Conservation (phyloP, 2,113 vertebrate genomes). For the Rhagologus leucostigma region DNA sequence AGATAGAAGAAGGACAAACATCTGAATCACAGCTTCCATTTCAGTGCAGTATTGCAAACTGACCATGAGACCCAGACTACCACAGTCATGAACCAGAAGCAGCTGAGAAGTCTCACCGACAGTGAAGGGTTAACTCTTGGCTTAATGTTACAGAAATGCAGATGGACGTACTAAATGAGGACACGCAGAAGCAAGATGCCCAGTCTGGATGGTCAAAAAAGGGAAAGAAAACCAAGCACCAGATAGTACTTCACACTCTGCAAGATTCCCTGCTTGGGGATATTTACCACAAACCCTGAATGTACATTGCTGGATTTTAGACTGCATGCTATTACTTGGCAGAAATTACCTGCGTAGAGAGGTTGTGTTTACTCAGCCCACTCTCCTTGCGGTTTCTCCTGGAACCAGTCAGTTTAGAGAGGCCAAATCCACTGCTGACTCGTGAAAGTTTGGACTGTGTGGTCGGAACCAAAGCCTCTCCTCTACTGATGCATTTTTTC, state of each 20-base stretch:
- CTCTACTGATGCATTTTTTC: slow-evolving; percentile 93
- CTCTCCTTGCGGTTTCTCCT: slow-evolving; percentile 93
- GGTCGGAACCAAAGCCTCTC: slow-evolving; percentile 84
- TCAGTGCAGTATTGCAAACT: not conserved
- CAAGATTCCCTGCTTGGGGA: not conserved
- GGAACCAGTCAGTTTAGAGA: slow-evolving; percentile 94
- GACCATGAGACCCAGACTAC: not conserved
- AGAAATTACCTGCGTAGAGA: slow-evolving; percentile 87
- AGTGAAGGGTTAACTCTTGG: not conserved
- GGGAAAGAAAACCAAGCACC: not conserved
- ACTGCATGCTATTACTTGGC: not conserved
- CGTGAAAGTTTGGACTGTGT: slow-evolving; percentile 94
- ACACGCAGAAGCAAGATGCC: not conserved
- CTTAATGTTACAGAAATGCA: not conserved
- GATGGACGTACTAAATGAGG: not conserved
- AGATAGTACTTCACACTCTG: not conserved
- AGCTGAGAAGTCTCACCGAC: not conserved
- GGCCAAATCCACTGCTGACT: slow-evolving; percentile 96
- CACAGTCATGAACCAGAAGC: not conserved
- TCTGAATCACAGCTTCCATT: not conserved
- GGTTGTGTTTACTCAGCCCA: slow-evolving; percentile 89
- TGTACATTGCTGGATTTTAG: not conserved
- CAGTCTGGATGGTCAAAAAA: not conserved
- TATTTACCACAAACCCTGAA: not conserved
- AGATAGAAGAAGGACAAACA: not conserved